Evolutionary conservation across 2,888 invertebrate genomes (phyloP), one percentile per base, ranked within the genome.

Genomic region (Tiliacea citrago): DNA sequence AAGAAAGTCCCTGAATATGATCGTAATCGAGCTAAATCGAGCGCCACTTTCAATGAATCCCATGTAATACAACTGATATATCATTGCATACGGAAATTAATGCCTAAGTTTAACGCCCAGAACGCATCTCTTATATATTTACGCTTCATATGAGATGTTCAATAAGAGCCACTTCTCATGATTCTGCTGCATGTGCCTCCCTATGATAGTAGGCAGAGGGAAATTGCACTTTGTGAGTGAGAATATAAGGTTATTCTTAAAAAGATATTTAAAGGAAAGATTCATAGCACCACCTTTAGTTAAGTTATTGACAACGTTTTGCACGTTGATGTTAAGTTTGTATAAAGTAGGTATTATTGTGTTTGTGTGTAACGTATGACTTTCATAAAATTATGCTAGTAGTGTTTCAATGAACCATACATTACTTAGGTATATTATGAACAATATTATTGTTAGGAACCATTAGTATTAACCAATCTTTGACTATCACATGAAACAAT

Each of bases 61-160:
- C 5, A 35, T 47, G n/a, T 53, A 65, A 73, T 73, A 76, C 24
- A 60, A 21, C 57, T 49, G 53, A 77, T 83, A 83, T 76, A 74
- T 71, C 65, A 75, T 29, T 62, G 65, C 29, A 81, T 72, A 75
- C 67, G 79, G 66, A 85, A 81, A 88, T 83, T 86, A 82, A 86
- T 79, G 75, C 79, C 75, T 79, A 82, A 84, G 78, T 81, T 70
- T 84, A 85, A 83, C 77, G 81, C 67, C 57, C 63, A 73, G 74
- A 83, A 81, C 83, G 85, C 86, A 88, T 90, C 83, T 83, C 90
- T 88, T 90, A 90, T 90, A 89, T 89, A 88, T 88, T 89, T 88
- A 90, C 90, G 88, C 85, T 84, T 83, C 86, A 89, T 87, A 86
- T 86, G 86, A 82, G 85, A 83, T 86, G 86, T 89, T 89, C 88